Base-by-base conservation (phyloP, 2,113 vertebrate genomes). In the Illadopsis cleaveri region DNA sequence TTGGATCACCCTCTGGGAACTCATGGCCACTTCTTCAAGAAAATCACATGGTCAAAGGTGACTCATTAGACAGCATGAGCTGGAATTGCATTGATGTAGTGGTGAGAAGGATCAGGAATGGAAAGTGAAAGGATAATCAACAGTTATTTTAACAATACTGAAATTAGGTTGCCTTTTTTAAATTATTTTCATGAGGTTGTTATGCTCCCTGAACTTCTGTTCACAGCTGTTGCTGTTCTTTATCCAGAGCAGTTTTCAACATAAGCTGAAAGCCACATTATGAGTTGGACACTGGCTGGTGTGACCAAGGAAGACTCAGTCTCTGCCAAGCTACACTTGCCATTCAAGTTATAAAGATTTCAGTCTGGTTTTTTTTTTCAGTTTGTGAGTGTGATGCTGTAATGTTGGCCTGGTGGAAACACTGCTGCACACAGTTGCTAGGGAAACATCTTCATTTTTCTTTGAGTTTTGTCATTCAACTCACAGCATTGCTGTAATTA, bases 391-490 rank as follows among this genome's bases (percentile, higher is more conserved):
- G 51, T n/a, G 50, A 72, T 89, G 57, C 72, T 66, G 60, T 86
- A 75, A 69, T 37, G 30, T 72, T 83, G 86, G 38, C 25, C 79
- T 86, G 53, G 28, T 61, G 69, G 93, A 85, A 93, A n/a, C 50
- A n/a, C 50, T 92, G 70, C 77, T 89, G 85, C 79, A 40, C 68
- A 19, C 78, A 64, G 91, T 95, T 97, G 92, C 95, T 70, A 88
- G 65, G 91, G 91, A 94, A 93, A 93, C 94, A 93, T 91, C 91
- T 86, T 83, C 37, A 85, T 89, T 95, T 96, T 93, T 85, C 71
- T 90, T 90, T 78, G 40, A 81, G 89, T 89, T 94, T 94, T 93
- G 75, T 77, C 75, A 78, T 88, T 95, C 93, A 91, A 84, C 64
- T 94, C 94, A 71, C 79, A 80, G 66, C 56, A 31, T 24, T 70